Evolutionary conservation across 2,888 invertebrate species (phyloP).

Genomic region (Rhagium mordax): DNA sequence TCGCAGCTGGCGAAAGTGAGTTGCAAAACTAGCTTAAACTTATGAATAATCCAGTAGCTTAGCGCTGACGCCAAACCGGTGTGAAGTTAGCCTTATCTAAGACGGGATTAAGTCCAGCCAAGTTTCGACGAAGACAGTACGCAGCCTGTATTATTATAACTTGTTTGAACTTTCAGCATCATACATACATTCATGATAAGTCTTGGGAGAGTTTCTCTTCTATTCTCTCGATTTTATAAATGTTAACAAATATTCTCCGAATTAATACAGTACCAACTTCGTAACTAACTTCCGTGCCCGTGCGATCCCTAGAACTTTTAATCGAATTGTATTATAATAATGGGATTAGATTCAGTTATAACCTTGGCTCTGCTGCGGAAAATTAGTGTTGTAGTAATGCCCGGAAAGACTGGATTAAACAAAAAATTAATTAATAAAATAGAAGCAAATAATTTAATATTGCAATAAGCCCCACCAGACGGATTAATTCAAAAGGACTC

Average conservation of each 20-base stretch:
- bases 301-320: conserved; percentile 43
- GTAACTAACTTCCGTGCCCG: conserved; percentile 40
- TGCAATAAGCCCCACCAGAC: too few species aligned
- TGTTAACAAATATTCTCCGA: conserved; percentile 56
- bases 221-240: conserved; percentile 57
- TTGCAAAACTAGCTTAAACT: conserved; percentile 67
- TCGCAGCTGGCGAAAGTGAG: conserved; percentile 64
- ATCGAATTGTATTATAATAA: conserved; percentile 46
- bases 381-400: conserved; percentile 4
- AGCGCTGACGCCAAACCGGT: conserved; percentile 67
- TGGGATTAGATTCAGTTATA: conserved; percentile 21
- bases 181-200: conserved; percentile 68
- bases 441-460: too few species aligned
- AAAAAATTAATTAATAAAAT: neutral
- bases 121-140: conserved; percentile 58
- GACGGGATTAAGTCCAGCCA: conserved; percentile 66
- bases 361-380: neutral
- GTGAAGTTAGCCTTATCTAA: conserved; percentile 68
- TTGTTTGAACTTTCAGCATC: conserved; percentile 63
- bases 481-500: too few species aligned
- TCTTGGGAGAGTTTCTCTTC: conserved; percentile 51
- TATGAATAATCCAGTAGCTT: conserved; percentile 69
- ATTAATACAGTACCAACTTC: conserved; percentile 52
- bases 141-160: conserved; percentile 66
- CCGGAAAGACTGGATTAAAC: neutral